Percentiles rank a stretch among this genome's conserved stretches.
Conservation (phyloP, 2,888 invertebrate genomes). For the Liposcelis brunnea region DNA sequence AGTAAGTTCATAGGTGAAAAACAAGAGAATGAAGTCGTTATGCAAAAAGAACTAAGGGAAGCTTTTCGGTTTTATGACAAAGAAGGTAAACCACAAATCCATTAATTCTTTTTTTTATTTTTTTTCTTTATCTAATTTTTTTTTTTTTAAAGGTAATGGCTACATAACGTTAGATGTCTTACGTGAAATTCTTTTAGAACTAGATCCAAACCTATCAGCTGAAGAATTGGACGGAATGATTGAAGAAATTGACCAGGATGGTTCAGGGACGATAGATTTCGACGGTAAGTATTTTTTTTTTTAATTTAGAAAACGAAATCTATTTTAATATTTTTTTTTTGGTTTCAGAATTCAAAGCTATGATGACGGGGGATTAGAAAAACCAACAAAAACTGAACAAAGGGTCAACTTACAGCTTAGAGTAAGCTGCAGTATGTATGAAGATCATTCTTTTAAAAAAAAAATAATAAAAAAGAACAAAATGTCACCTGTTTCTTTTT, state of each 20-base stretch:
- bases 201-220: conserved; percentile 16
- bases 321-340: background rate
- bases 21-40: conserved; percentile 33
- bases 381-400: background rate
- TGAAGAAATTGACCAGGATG: conserved; percentile 17
- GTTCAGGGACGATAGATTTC: conserved; percentile 14
- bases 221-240: conserved; percentile 17
- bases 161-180: conserved; percentile 17
- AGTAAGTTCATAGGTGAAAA: conserved; percentile 33
- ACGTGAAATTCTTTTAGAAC: conserved; percentile 17
- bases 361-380: conserved; percentile 7
- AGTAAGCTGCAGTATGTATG: background rate
- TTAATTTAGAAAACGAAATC: background rate
- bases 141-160: conserved; percentile 15
- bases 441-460: background rate
- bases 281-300: background rate
- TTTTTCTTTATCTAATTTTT: background rate
- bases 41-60: conserved; percentile 36
- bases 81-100: too few species aligned
- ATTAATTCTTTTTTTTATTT: too few species aligned
- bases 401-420: too few species aligned
- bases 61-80: conserved; percentile 43
- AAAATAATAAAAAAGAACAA: background rate
- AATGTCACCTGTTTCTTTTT: background rate
- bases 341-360: conserved; percentile 5